Percentiles rank a stretch among this genome's conserved stretches.
Conservation (phyloP, 2,797 vertebrate genomes). For the Selene dorsalis region DNA sequence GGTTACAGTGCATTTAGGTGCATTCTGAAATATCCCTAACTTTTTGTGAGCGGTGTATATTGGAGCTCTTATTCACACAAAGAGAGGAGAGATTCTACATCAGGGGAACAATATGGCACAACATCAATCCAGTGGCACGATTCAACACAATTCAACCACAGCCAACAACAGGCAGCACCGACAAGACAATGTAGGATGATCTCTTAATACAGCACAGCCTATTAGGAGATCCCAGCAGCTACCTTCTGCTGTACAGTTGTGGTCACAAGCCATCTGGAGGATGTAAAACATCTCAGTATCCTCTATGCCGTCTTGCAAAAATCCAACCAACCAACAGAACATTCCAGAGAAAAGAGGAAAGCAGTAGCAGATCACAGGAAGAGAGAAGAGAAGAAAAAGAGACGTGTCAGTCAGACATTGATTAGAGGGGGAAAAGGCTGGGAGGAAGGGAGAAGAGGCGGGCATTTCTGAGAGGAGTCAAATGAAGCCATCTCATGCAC, state of each 20-base stretch:
- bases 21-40: too few species aligned
- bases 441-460: conserved; percentile 54
- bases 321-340: conserved; percentile 86
- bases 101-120: conserved; percentile 49
- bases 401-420: conserved; percentile 78
- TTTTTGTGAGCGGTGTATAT: too few species aligned
- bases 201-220: conserved; percentile 77
- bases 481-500: conserved; percentile 62
- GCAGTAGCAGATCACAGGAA: conserved; percentile 69
- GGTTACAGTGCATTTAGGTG: too few species aligned
- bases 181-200: conserved; percentile 84
- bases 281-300: conserved; percentile 98
- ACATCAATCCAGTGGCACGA: conserved; percentile 56
- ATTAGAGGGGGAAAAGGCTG: conserved; percentile 69
- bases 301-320: conserved; percentile 92
- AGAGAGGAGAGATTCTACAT: conserved; percentile 24
- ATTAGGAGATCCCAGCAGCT: conserved; percentile 95
- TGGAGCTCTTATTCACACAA: conserved; percentile 25
- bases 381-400: conserved; percentile 72
- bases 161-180: conserved; percentile 63
- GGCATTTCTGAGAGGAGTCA: conserved; percentile 43
- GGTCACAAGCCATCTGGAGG: conserved; percentile 99
- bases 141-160: conserved; percentile 64
- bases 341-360: conserved; percentile 81
- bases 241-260: conserved; percentile 99